phyloP scores from a whole-genome alignment of 1,140 invertebrate species.

The Dendroctonus valens region DNA sequence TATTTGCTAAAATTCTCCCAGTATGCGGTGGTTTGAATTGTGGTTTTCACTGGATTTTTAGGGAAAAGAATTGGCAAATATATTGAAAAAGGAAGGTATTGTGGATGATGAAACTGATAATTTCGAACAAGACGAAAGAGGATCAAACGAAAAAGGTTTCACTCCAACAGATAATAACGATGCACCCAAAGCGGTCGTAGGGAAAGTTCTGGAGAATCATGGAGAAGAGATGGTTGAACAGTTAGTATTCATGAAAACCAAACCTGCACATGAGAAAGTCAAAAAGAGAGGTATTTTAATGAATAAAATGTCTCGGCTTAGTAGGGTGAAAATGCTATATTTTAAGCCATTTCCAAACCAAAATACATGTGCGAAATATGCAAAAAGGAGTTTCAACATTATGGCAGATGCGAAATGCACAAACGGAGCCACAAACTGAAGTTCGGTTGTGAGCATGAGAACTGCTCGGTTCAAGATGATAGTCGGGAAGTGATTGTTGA shows the following conservation, averaged over 20 bases:
- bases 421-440: conserved; percentile 52
- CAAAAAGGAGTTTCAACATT: conserved; percentile 55
- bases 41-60: conserved; percentile 38
- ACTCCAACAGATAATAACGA: neutral
- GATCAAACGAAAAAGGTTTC: conserved; percentile 3
- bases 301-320: too few species aligned
- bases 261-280: neutral
- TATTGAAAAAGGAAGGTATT: conserved; percentile 70
- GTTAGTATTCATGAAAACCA: conserved; percentile 1
- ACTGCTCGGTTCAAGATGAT: conserved; percentile 53
- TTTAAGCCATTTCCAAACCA: neutral
- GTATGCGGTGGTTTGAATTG: too few species aligned
- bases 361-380: conserved; percentile 57
- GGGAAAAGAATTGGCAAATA: conserved; percentile 71
- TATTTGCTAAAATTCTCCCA: too few species aligned
- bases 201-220: conserved; percentile 62
- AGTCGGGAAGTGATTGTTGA: conserved; percentile 52
- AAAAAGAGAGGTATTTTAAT: too few species aligned
- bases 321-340: neutral
- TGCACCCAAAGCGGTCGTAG: conserved; percentile 59
- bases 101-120: conserved; percentile 60
- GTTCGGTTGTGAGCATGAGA: conserved; percentile 52
- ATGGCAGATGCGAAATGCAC: conserved; percentile 51
- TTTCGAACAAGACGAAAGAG: conserved; percentile 9
- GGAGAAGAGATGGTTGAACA: conserved; percentile 54